Percentiles rank a stretch among this genome's conserved stretches.
These are phyloP conservation scores for Vidua macroura DNA, from an alignment of 2,113 vertebrate species.

Conservation along the genomic window DNA sequence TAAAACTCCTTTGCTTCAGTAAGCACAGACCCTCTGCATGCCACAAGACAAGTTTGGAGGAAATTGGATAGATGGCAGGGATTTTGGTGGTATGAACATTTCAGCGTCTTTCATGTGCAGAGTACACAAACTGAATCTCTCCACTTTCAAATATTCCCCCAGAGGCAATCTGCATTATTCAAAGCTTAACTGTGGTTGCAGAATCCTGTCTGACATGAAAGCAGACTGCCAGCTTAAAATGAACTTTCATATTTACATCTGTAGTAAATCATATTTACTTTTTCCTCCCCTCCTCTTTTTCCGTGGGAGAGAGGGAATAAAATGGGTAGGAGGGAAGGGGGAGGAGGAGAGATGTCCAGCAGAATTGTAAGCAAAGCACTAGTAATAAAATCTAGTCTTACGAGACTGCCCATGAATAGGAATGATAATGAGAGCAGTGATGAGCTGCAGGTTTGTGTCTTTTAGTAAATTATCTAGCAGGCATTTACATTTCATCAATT, in stretches of 20 bases:
- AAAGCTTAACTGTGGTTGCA: slow-evolving; percentile 60
- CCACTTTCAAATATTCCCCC: slow-evolving; percentile 64
- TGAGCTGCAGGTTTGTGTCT: slow-evolving; percentile 55
- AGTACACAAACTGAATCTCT: slow-evolving; percentile 66
- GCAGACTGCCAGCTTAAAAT: slow-evolving; percentile 37
- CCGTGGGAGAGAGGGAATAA: neutral
- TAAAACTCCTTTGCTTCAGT: slow-evolving; percentile 66
- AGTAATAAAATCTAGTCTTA: slow-evolving; percentile 36
- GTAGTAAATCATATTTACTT: slow-evolving; percentile 54
- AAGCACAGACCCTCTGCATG: slow-evolving; percentile 47
- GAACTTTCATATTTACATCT: slow-evolving; percentile 60
- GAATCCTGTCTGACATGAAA: slow-evolving; percentile 62
- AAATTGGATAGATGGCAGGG: slow-evolving; percentile 60
- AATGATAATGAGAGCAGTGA: slow-evolving; percentile 39
- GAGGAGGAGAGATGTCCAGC: slow-evolving; percentile 24
- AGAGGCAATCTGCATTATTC: slow-evolving; percentile 68
- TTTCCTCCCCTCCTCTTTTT: slow-evolving; percentile 1
- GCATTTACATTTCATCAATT: slow-evolving; percentile 59
- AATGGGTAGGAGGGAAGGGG: slow-evolving; percentile 14
- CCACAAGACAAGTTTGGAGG: slow-evolving; percentile 38
- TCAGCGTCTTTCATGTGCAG: slow-evolving; percentile 60
- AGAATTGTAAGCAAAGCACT: slow-evolving; percentile 28
- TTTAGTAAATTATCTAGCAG: slow-evolving; percentile 49
- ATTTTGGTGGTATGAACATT: slow-evolving; percentile 52
- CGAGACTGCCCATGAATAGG: slow-evolving; percentile 42